A percentile compares a stretch with the other conserved stretches of the same genome.
These are phyloP conservation scores for Trichosurus vulpecula DNA, from an alignment of 2,797 vertebrate species.

Conservation along the genomic window DNA sequence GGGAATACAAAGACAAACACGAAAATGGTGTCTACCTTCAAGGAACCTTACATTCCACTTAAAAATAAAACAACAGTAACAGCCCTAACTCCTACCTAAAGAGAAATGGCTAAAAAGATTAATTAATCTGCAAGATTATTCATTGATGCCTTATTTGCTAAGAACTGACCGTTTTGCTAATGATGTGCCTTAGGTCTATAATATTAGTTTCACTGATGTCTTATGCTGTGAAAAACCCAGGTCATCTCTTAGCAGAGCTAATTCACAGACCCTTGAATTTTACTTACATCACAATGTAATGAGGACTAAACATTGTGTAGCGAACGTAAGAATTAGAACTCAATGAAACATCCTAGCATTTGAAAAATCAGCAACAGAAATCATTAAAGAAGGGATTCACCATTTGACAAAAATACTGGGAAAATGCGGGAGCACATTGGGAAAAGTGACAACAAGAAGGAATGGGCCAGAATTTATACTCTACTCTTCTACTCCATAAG, in stretches of 20 bases:
- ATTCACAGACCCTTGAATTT: neutral
- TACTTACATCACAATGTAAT: neutral
- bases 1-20: too few relatives aligned
- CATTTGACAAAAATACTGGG: neutral
- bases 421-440: neutral
- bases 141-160: neutral
- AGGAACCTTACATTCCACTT: neutral
- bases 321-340: neutral
- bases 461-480: too few relatives aligned
- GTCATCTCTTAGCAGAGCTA: neutral
- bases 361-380: neutral
- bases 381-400: neutral
- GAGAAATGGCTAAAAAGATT: neutral
- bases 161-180: neutral
- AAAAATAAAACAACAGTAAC: neutral
- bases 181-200: neutral
- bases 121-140: neutral
- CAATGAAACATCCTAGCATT: neutral
- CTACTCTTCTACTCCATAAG: too few relatives aligned
- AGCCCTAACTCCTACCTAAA: neutral
- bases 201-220: neutral
- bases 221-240: neutral
- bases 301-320: neutral
- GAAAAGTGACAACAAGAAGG: too few relatives aligned
- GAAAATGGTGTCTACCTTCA: too few relatives aligned